A percentile compares a stretch with the other conserved stretches of the same genome.
Evolutionary conservation across 37 sponge, comb jelly and placozoan species (phyloP).

Genomic region (Oopsacas minuta): DNA sequence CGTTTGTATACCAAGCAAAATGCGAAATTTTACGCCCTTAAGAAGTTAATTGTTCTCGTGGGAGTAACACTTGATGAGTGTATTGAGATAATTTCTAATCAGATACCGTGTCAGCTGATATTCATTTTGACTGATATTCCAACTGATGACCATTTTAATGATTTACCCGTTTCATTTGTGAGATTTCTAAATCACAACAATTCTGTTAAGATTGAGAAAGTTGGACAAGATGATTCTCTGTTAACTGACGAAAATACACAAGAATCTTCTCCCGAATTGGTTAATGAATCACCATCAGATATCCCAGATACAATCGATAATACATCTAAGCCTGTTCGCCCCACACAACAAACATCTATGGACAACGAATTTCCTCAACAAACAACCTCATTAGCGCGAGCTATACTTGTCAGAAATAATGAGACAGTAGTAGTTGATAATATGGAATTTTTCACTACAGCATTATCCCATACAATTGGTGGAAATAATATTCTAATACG

Average conservation of each 20-base stretch:
- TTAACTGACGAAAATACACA: not conserved
- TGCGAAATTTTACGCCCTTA: not conserved
- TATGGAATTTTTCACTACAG: not conserved
- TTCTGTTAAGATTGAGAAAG: conserved; percentile 1
- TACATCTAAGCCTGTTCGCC: not conserved
- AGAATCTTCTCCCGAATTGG: not conserved
- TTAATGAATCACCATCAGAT: not conserved
- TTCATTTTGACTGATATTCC: not conserved
- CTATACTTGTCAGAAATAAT: not conserved
- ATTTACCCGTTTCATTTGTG: not conserved
- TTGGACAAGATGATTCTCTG: not conserved
- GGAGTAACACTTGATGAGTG: not conserved
- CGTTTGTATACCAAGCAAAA: not conserved
- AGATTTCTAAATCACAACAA: not conserved
- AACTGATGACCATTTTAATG: not conserved
- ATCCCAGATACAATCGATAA: too few relatives aligned
- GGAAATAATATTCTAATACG: not conserved
- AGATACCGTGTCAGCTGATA: not conserved
- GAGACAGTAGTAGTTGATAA: not conserved
- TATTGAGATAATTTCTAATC: not conserved
- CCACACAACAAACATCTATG: not conserved
- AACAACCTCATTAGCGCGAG: not conserved
- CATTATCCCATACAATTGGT: not conserved
- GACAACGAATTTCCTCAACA: not conserved
- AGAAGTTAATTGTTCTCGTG: not conserved